Evolutionary conservation across 2,797 vertebrate species (phyloP), one percentile per base, ranked within the genome.

Genomic region (Streptopelia turtur): DNA sequence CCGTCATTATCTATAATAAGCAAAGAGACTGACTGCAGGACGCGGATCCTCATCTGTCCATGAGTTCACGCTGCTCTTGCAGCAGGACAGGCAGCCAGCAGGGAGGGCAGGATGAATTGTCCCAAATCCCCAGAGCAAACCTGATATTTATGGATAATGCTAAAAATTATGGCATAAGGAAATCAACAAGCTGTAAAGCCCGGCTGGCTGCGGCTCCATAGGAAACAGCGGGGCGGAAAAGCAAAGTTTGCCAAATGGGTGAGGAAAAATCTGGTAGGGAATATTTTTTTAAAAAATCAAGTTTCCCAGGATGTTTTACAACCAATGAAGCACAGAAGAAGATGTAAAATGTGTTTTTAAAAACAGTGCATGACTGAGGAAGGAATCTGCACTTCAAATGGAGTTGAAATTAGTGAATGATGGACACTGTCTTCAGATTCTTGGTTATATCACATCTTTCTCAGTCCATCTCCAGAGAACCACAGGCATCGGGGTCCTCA

Each of bases 141-240:
- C 20, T 69, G 79, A 56, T 95, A 94, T 94, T 96, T 96, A 89
- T 1, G 3, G 68, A 53, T n/a, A 57, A 43, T n/a, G 61, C 61
- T 94, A 80, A 96, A 92, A 94, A 87, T 80, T 80, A 78, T 85
- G 87, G 91, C 65, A 86, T 63, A 77, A 94, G 93, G 94, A 95
- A 95, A 93, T 80, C 87, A 69, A 78, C 84, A 95, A 75, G 68
- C 59, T 91, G 89, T 31, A 68, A 90, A 90, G 28, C 16, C 6
- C 5, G 17, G 10, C 56, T 94, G 89, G 64, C 90, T 87, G 63
- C 7, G 10, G 52, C 68, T 63, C 68, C 3, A 0, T 75, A 85
- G 95, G 94, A 95, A 96, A 68, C 74, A 90, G 53, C 0, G 0
- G 78, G 71, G 45, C 2, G 3, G 87, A 93, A 95, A 89, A 91